These are phyloP conservation scores for Zaprionus lachaisei DNA, from an alignment of 1,140 invertebrate species.

Conservation along the genomic window DNA sequence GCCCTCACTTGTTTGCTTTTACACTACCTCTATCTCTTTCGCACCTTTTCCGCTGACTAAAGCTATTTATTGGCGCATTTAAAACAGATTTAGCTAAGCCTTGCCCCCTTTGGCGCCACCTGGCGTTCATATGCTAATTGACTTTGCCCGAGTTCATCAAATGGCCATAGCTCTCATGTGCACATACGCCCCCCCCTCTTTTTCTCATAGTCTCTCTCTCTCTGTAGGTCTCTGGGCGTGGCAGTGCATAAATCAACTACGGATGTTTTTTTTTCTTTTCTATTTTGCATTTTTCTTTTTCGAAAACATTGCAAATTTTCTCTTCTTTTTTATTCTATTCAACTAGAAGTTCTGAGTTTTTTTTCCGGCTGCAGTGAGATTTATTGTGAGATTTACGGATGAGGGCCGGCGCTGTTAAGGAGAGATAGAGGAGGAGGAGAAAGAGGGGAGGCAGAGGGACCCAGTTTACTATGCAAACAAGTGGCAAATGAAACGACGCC, in stretches of 20 bases:
- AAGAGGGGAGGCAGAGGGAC: conserved; percentile 25
- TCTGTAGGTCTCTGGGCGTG: conserved; percentile 20
- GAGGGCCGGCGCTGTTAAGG: neutral
- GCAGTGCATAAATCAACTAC: conserved; percentile 62
- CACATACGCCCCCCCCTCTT: neutral
- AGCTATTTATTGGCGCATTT: conserved; percentile 26
- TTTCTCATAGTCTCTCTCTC: neutral
- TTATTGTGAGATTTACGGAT: conserved; percentile 64
- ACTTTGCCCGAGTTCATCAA: conserved; percentile 38
- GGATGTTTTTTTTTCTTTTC: conserved; percentile 16
- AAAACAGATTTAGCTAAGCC: conserved; percentile 22
- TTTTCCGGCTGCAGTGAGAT: conserved; percentile 3
- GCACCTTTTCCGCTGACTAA: neutral
- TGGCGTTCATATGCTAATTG: conserved; percentile 51
- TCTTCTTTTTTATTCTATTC: neutral
- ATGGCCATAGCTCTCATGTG: conserved; percentile 32
- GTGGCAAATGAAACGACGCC: conserved; percentile 77
- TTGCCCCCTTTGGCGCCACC: conserved; percentile 31
- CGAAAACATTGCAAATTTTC: conserved; percentile 32
- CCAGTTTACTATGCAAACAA: conserved; percentile 79
- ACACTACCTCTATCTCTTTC: neutral
- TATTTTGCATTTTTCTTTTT: conserved; percentile 20
- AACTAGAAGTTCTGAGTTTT: neutral
- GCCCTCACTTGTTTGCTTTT: neutral
- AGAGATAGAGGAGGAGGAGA: neutral